These are phyloP conservation scores for Spea hammondii DNA, from an alignment of 2,797 vertebrate species.

Conservation along the genomic window DNA sequence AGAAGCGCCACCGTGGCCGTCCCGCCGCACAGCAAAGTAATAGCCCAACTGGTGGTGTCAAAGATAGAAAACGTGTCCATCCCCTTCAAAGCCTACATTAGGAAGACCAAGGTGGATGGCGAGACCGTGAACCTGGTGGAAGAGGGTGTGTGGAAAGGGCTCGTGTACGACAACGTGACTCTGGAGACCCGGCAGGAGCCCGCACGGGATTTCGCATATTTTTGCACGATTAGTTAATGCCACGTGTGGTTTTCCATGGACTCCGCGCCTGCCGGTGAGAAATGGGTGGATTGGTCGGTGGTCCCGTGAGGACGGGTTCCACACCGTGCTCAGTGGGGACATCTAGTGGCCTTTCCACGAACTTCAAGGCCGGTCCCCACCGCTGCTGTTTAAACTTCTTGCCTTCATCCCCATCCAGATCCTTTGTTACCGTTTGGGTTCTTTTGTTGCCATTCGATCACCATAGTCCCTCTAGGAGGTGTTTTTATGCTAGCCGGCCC, in stretches of 20 bases:
- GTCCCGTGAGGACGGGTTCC: no score
- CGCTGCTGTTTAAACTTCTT: no score
- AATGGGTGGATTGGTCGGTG: no score
- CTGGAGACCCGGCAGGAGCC: slow-evolving; percentile 29
- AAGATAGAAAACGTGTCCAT: slow-evolving; percentile 33
- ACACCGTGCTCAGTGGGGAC: not conserved
- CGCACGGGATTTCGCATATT: not conserved
- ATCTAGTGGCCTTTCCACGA: not conserved
- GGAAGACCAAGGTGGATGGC: slow-evolving; percentile 30
- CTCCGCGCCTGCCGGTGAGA: not conserved
- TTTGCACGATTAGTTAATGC: not conserved
- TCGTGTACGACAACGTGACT: slow-evolving; percentile 22
- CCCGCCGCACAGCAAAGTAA: slow-evolving; percentile 24
- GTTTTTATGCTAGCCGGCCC: no score
- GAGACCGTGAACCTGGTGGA: slow-evolving; percentile 12
- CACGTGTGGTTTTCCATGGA: not conserved
- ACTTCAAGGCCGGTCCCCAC: not conserved
- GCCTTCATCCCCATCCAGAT: no score
- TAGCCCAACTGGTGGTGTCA: slow-evolving; percentile 23
- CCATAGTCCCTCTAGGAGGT: no score
- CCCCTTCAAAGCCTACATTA: slow-evolving; percentile 29
- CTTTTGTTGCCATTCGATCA: no score
- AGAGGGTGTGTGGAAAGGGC: slow-evolving; percentile 39
- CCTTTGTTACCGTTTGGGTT: no score
- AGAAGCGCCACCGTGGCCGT: slow-evolving; percentile 10